These are phyloP conservation scores for Tachysurus vachellii DNA, from an alignment of 2,113 vertebrate species.

Conservation along the genomic window DNA sequence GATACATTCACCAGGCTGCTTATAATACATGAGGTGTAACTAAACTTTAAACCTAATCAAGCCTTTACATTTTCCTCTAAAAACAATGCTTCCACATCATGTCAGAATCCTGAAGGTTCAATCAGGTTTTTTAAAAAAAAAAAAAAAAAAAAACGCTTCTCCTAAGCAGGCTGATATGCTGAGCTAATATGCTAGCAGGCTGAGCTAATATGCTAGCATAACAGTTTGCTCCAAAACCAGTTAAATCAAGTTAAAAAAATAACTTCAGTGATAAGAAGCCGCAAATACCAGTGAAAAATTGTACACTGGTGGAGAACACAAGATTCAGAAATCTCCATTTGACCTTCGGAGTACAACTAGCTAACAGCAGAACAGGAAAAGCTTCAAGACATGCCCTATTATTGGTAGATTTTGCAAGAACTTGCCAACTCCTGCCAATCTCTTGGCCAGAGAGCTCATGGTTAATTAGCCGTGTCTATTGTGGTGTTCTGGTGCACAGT, in stretches of 20 bases:
- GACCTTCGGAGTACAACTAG: background rate
- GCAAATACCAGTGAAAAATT: background rate
- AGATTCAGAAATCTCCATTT: background rate
- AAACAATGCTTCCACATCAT: background rate
- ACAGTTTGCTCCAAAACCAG: background rate
- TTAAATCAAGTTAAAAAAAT: background rate
- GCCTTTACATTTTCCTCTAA: background rate
- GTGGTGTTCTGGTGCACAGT: background rate
- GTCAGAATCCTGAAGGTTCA: background rate
- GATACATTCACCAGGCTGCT: background rate
- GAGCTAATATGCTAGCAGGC: background rate
- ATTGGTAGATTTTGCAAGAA: background rate
- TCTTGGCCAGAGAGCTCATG: background rate
- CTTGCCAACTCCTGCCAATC: background rate
- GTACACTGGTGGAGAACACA: background rate
- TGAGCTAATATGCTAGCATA: background rate
- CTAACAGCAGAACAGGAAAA: background rate
- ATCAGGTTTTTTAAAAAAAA: background rate
- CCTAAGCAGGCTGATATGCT: background rate
- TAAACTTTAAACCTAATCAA: background rate
- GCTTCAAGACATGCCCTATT: background rate
- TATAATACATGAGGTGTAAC: background rate
- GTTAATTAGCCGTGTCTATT: background rate
- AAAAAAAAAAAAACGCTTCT: background rate
- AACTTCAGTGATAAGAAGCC: background rate